These are phyloP conservation scores for Puntigrus tetrazona DNA, from an alignment of 2,113 vertebrate species.

Conservation along the genomic window DNA sequence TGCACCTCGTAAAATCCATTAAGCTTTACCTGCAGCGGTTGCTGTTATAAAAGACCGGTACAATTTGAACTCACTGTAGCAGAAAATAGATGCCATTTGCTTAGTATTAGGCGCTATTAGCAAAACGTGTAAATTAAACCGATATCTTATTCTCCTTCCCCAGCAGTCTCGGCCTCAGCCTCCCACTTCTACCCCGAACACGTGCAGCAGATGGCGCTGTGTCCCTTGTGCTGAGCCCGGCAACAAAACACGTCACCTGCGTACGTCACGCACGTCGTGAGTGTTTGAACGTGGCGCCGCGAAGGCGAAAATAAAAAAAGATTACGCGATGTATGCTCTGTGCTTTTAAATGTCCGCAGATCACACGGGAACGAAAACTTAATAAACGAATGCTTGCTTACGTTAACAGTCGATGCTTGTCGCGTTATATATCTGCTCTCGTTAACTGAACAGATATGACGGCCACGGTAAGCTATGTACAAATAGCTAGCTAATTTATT, in stretches of 20 bases:
- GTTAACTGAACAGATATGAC: conserved; percentile 26
- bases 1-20: neutral
- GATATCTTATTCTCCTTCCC: neutral
- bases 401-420: no score
- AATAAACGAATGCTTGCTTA: neutral
- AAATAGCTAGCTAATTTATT: neutral
- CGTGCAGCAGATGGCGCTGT: neutral
- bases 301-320: neutral
- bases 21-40: neutral
- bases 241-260: neutral
- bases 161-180: neutral
- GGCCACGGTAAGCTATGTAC: conserved; percentile 31
- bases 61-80: neutral
- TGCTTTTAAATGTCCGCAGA: neutral
- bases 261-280: conserved; percentile 40
- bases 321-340: rapidly evolving
- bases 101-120: neutral
- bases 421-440: neutral
- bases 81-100: no score
- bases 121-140: neutral
- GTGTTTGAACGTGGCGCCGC: conserved; percentile 67
- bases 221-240: neutral
- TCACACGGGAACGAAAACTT: neutral
- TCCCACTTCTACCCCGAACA: neutral
- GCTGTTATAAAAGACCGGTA: neutral